These are phyloP conservation scores for Columba janthina DNA, from an alignment of 2,113 vertebrate genomes.

Conservation along the genomic window DNA sequence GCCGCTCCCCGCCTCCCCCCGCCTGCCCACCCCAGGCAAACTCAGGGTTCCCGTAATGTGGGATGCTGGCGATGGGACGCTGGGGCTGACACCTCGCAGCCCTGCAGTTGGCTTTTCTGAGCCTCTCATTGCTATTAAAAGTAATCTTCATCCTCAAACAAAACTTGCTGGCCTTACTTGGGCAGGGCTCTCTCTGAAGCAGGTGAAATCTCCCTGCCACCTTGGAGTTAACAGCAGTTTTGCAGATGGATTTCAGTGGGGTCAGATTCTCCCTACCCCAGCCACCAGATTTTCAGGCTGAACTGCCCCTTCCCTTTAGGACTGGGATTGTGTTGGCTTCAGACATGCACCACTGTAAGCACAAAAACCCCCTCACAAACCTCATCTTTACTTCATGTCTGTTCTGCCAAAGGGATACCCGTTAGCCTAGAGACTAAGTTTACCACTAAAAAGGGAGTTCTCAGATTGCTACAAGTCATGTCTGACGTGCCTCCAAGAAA, in stretches of 20 bases:
- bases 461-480: not conserved
- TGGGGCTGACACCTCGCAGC: not conserved
- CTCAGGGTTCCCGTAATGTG: not conserved
- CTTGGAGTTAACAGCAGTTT: not conserved
- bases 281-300: not conserved
- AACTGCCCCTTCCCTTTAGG: not conserved
- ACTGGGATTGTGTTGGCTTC: not conserved
- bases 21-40: not conserved
- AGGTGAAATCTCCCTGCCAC: not conserved
- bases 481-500: fast-evolving
- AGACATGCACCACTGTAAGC: not conserved
- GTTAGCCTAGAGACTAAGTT: not conserved
- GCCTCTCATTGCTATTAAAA: not conserved
- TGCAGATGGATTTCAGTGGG: not conserved
- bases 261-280: not conserved
- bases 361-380: not conserved
- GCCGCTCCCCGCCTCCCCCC: not conserved
- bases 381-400: not conserved
- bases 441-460: not conserved
- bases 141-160: not conserved
- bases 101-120: not conserved
- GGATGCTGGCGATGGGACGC: not conserved
- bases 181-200: not conserved
- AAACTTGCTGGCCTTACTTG: not conserved
- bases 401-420: not conserved